Evolutionary conservation across 2,888 invertebrate species (phyloP).

Genomic region (Cheilosia pagana): DNA sequence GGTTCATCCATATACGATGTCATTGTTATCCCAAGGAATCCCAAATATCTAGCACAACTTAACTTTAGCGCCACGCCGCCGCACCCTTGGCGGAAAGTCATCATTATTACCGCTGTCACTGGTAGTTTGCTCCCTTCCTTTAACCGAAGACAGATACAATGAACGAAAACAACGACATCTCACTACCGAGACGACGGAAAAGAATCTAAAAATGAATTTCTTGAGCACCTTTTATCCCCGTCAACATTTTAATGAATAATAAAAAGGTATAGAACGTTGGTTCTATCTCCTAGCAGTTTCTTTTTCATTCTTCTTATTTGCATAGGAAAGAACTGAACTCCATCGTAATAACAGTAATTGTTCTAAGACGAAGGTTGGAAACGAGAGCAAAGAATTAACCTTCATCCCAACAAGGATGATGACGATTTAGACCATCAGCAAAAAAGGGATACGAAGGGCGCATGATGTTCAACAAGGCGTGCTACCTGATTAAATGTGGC

Average conservation of each 20-base stretch:
- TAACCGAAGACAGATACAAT: not conserved
- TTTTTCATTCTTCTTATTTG: conserved; percentile 35
- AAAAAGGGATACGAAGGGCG: conserved; percentile 16
- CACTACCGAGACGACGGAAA: conserved; percentile 42
- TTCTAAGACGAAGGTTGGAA: conserved; percentile 42
- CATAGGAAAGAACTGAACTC: conserved; percentile 41
- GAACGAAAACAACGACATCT: conserved; percentile 4
- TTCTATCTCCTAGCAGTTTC: conserved; percentile 10
- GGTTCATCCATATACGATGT: conserved; percentile 54
- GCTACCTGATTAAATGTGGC: conserved; percentile 70
- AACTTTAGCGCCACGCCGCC: conserved; percentile 2
- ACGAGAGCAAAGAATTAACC: conserved; percentile 32
- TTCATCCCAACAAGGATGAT: conserved; percentile 43
- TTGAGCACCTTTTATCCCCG: conserved; percentile 63
- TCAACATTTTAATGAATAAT: conserved; percentile 75
- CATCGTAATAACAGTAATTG: conserved; percentile 66
- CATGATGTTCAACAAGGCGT: conserved; percentile 66
- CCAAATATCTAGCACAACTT: conserved; percentile 40
- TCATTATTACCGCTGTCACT: conserved; percentile 47
- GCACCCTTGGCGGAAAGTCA: conserved; percentile 48
- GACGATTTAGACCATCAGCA: conserved; percentile 6
- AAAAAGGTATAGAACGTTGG: conserved; percentile 43
- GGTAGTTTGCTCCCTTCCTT: not conserved
- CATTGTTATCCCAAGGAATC: conserved; percentile 30
- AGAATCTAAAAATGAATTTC: conserved; percentile 65